Evolutionary conservation across 2,888 invertebrate species (phyloP), one percentile per base, ranked within the genome.

Genomic region (Coelinius sp.): DNA sequence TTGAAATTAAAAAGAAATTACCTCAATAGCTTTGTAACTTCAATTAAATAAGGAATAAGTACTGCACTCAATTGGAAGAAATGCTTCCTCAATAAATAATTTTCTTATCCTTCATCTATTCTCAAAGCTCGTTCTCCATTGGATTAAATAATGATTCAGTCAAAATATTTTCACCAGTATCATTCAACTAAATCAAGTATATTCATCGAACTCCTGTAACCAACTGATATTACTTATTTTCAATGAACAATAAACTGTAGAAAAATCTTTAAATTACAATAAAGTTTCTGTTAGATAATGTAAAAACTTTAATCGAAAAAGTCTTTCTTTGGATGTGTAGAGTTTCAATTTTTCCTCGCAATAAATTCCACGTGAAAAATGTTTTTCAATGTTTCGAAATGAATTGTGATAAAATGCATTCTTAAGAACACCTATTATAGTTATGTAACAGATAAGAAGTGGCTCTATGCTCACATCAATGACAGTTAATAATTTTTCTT

Each of bases 381-480:
- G 3, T 7, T 31, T 35, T 24, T 35, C 27, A 44, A 64, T 31
- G 6, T 52, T 31, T 24, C 35, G 20, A 68, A 53, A 59, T 41
- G 12, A 64, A 38, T 35, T 7, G 27, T 49, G 35, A 52, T 38
- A 53, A 24, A 31, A 31, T 41, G 14, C 14, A 52, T 31, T 71
- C 49, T 72, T 77, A 80, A 77, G 76, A 80, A 81, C 80, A 80
- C 73, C 75, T 66, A 80, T 25, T 72, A 81, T 79, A 78, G 77
- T 80, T 78, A 80, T 76, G 52, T 27, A 17, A 31, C 49, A 17
- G 24, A 52, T 27, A 52, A 66, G 35, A 63, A 8, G 6, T 44
- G 44, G 52, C 35, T 20, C 5, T 66, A 17, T 35, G 4, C 12
- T 38, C 14, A 64, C 46, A 64, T 64, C 38, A 44, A 64, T 44